Conservation (phyloP, 2,113 vertebrate genomes). For the Ariopsis seemanni region DNA sequence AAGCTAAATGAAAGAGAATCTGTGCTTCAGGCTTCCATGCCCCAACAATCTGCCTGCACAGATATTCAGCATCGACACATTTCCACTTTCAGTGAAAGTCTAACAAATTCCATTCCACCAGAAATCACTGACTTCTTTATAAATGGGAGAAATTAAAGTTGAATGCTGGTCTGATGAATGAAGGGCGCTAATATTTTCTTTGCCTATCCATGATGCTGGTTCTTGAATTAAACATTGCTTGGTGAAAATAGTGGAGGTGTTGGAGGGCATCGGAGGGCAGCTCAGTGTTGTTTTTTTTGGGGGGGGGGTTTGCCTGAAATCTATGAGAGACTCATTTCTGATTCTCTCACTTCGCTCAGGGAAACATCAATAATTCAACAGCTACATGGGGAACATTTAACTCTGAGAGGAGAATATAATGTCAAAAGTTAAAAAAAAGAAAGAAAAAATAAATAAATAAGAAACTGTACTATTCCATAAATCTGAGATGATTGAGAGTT, state of each 20-base stretch:
- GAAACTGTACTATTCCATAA: neutral
- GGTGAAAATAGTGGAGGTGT: neutral
- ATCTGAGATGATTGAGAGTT: neutral
- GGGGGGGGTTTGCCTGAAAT: neutral
- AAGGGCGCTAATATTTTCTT: neutral
- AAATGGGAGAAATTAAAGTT: neutral
- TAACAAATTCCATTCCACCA: neutral
- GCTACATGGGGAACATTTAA: constrained; percentile 15
- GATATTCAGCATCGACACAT: constrained; percentile 21
- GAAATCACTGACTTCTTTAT: neutral
- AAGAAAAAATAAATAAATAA: neutral
- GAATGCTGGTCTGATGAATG: neutral
- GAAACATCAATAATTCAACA: constrained; percentile 43
- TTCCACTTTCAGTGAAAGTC: neutral
- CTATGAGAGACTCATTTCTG: constrained; percentile 40
- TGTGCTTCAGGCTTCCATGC: constrained; percentile 52
- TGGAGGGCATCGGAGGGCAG: neutral
- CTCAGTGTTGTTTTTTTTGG: neutral
- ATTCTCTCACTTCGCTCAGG: constrained; percentile 46
- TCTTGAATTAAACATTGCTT: constrained; percentile 5
- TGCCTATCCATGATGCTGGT: neutral
- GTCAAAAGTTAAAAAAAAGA: neutral
- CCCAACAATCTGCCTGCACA: constrained; percentile 34
- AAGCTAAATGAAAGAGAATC: constrained; percentile 61
- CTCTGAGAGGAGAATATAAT: neutral